Percentiles rank a stretch among this genome's conserved stretches.
Conservation (phyloP, 2,888 invertebrate genomes). For the Willowsia nigromaculata region DNA sequence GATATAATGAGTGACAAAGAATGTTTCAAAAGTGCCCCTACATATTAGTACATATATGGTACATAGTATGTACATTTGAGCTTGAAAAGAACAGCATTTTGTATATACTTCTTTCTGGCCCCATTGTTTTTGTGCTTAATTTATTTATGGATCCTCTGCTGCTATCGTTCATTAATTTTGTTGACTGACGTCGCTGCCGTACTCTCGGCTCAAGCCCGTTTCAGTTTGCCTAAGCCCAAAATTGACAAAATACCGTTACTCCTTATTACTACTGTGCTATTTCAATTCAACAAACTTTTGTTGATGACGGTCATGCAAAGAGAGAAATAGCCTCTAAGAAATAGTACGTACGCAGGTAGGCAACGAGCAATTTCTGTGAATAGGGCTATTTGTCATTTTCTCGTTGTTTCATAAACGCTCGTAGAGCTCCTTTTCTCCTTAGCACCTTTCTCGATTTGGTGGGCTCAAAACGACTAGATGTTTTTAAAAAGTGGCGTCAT, state of each 20-base stretch:
- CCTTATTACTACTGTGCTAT: conserved; percentile 13
- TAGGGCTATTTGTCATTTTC: conserved; percentile 10
- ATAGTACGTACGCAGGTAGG: neutral
- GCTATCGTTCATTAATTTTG: neutral
- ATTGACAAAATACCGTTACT: conserved; percentile 40
- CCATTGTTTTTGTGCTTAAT: conserved; percentile 22
- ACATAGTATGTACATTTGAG: neutral
- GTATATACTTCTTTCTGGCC: neutral
- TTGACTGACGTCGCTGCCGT: neutral
- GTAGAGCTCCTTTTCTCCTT: neutral
- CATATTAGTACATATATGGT: neutral
- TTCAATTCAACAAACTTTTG: neutral
- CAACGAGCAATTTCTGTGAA: neutral
- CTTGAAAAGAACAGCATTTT: neutral
- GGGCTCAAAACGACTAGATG: neutral
- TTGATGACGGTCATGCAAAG: neutral
- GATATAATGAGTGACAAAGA: neutral
- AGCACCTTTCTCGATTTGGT: neutral
- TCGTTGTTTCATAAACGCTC: neutral
- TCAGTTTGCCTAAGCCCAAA: conserved; percentile 20
- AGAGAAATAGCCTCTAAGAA: neutral
- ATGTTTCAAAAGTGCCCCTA: neutral
- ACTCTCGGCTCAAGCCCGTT: neutral
- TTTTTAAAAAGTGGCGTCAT: conserved; percentile 1
- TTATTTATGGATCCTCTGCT: conserved; percentile 52